Conservation (phyloP, 2,797 vertebrate genomes). For the Ateles fusciceps region DNA sequence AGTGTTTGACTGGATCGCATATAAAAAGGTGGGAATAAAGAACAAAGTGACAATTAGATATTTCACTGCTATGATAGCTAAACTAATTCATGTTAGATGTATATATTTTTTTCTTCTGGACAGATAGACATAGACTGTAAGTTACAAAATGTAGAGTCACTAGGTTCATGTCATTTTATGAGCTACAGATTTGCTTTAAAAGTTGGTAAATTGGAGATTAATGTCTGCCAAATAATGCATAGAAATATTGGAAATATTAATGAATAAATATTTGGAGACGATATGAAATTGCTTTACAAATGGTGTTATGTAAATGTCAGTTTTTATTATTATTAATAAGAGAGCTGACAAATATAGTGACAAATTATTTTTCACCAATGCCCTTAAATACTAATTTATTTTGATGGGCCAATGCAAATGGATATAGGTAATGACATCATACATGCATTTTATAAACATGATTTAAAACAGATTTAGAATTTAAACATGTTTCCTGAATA, state of each 20-base stretch:
- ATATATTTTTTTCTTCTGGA: background rate
- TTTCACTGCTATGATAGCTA: background rate
- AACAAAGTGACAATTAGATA: background rate
- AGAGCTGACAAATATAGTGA: background rate
- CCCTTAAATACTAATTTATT: constrained; percentile 25
- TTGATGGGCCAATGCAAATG: background rate
- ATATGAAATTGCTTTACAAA: constrained; percentile 27
- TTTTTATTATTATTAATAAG: constrained; percentile 46
- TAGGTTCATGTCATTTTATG: background rate
- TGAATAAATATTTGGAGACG: constrained; percentile 40
- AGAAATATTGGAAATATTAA: constrained; percentile 47
- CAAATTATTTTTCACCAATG: constrained; percentile 17
- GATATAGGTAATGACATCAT: background rate
- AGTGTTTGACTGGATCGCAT: constrained; percentile 99
- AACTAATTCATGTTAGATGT: background rate
- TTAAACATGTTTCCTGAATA: background rate
- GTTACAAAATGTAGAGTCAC: background rate
- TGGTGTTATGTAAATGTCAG: background rate
- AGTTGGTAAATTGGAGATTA: constrained; percentile 40
- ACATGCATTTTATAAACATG: background rate
- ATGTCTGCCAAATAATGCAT: constrained; percentile 36
- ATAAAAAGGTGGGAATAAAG: constrained; percentile 91
- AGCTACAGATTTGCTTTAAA: background rate
- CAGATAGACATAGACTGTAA: background rate
- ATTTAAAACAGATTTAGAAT: background rate